phyloP scores from a whole-genome alignment of 2,113 vertebrate genomes.

The Rhinopomastus cyanomelas region DNA sequence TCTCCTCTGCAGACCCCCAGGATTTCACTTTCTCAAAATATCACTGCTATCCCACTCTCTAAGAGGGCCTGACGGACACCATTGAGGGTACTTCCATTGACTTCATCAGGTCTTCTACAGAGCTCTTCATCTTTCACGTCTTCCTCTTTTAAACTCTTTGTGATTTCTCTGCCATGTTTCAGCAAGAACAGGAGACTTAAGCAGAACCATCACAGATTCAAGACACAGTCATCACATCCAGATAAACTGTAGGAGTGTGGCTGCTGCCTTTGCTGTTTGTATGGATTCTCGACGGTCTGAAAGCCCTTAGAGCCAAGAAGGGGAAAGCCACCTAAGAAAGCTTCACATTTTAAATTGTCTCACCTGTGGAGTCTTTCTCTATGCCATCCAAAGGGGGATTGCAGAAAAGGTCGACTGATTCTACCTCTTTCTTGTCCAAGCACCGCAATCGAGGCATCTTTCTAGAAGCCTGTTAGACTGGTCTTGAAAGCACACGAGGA shows the following conservation, averaged over 20 bases:
- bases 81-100: neutral
- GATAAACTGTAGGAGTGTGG: neutral
- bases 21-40: slow-evolving; percentile 20
- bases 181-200: neutral
- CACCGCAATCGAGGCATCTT: neutral
- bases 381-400: neutral
- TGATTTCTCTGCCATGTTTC: neutral
- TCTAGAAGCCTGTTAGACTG: neutral
- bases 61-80: neutral
- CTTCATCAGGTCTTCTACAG: neutral
- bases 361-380: neutral
- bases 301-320: neutral
- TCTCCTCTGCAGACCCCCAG: slow-evolving; percentile 11
- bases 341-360: neutral
- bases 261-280: neutral
- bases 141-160: neutral
- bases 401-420: neutral
- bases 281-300: neutral
- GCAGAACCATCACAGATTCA: neutral
- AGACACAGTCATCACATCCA: neutral
- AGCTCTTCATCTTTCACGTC: neutral
- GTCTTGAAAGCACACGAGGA: neutral
- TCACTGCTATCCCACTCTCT: neutral
- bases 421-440: neutral
- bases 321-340: rapidly evolving